Percentiles rank a stretch among this genome's conserved stretches.
phyloP scores from a whole-genome alignment of 1,140 invertebrate genomes.

The Pachypsylla venusta region DNA sequence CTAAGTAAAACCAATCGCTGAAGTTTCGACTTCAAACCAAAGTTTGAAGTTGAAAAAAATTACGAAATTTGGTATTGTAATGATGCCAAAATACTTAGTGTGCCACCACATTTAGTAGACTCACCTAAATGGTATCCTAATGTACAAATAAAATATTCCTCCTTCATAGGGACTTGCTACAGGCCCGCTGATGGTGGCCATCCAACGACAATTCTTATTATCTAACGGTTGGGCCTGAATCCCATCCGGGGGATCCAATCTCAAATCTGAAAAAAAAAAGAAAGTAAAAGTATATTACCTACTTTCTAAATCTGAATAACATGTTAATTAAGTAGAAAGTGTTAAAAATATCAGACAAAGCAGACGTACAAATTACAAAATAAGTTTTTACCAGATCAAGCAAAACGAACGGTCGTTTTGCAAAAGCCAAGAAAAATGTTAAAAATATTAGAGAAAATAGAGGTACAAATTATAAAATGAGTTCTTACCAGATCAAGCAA shows the following conservation, averaged over 20 bases:
- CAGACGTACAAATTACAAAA: too few relatives aligned
- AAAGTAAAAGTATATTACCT: neutral
- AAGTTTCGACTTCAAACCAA: too few relatives aligned
- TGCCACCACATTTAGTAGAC: conserved; percentile 12
- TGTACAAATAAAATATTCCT: conserved; percentile 83
- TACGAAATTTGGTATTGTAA: too few relatives aligned
- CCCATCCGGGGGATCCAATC: conserved; percentile 74
- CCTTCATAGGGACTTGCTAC: conserved; percentile 83
- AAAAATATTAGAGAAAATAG: too few relatives aligned
- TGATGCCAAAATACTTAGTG: too few relatives aligned
- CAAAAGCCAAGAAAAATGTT: too few relatives aligned
- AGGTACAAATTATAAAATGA: too few relatives aligned
- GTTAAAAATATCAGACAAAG: neutral
- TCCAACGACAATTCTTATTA: conserved; percentile 70
- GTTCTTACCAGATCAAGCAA: too few relatives aligned
- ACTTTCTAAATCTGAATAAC: neutral
- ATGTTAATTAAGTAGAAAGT: neutral
- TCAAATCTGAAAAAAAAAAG: conserved; percentile 35
- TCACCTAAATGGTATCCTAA: conserved; percentile 65
- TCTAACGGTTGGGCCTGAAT: conserved; percentile 78
- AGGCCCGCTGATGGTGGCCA: conserved; percentile 78
- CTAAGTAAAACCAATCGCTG: neutral
- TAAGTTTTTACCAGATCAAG: too few relatives aligned
- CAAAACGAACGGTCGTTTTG: too few relatives aligned
- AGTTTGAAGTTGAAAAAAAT: too few relatives aligned